These are phyloP conservation scores for Trichopoda pennipes DNA, from an alignment of 2,888 invertebrate genomes.

Conservation along the genomic window DNA sequence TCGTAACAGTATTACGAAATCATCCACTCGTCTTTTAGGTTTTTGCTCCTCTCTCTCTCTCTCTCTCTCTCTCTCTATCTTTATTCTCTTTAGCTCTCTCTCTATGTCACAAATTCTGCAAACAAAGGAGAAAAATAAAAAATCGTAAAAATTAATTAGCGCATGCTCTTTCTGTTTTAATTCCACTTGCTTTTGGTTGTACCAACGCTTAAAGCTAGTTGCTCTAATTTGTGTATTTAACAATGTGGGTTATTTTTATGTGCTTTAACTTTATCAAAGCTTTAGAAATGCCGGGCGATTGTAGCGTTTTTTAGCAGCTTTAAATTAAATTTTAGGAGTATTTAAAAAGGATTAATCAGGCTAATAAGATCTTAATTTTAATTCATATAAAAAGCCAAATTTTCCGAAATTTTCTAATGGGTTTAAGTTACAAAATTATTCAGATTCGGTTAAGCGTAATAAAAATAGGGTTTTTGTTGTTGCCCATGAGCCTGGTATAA, in stretches of 20 bases:
- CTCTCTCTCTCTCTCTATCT: background rate
- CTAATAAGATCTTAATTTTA: too few species aligned
- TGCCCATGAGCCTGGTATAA: too few species aligned
- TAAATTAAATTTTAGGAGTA: too few species aligned
- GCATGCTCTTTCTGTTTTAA: slow-evolving; percentile 41
- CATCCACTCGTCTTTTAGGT: slow-evolving; percentile 44
- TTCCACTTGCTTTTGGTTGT: slow-evolving; percentile 41
- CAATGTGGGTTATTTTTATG: slow-evolving; percentile 63
- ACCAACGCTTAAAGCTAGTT: slow-evolving; percentile 6
- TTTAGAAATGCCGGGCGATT: background rate
- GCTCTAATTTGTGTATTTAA: slow-evolving; percentile 53
- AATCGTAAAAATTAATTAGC: slow-evolving; percentile 47
- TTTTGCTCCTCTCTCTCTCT: background rate
- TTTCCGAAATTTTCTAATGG: too few species aligned
- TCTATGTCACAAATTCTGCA: slow-evolving; percentile 6
- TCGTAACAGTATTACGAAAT: slow-evolving; percentile 65
- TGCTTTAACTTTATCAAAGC: slow-evolving; percentile 38
- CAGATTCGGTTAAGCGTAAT: too few species aligned
- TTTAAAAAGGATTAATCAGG: too few species aligned
- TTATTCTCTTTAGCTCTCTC: background rate
- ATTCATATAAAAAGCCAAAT: too few species aligned
- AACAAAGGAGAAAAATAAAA: background rate
- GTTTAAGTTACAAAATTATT: too few species aligned
- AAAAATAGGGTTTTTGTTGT: too few species aligned
- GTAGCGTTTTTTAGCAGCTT: slow-evolving; percentile 14